Evolutionary conservation across 1,140 invertebrate species (phyloP), one percentile per base, ranked within the genome.

Genomic region (Chlorops oryzae): DNA sequence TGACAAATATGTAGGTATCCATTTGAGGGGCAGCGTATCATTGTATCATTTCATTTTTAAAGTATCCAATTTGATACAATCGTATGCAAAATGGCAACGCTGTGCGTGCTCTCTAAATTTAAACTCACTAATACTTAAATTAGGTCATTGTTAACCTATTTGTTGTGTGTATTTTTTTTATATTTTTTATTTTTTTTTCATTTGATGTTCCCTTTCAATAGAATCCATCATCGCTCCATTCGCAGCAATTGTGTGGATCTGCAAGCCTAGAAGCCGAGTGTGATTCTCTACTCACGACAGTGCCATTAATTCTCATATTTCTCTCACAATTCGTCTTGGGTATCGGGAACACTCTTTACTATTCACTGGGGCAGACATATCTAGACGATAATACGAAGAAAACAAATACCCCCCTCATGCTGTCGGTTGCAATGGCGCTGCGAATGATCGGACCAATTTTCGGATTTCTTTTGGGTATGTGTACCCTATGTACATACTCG

Each of bases 381-480:
- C 58, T 86, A 43, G 84, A 86, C 60, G 84, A 86, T 50, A 85
- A 85, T 54, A 81, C 81, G 0, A 81, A 83, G 57, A 81, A 83
- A 56, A 81, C 78, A 13, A 81, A 82, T 56, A 81, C 81, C 1
- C 83, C 84, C 0, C 73, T 82, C 55, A 65, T 84, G 32, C 60
- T 85, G 32, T 51, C 77, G 0, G 62, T 68, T 45, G 68, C 68
- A 22, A 65, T 70, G 58, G 46, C 69, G 0, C 34, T 72, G 22
- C 45, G 68, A 21, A 67, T 73, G 60, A 59, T 70, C 58, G 68
- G 70, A 22, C 70, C 70, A 10, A 54, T 65, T n/a, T 51, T 70
- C 21, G 70, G 70, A 1, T 73, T 70, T 44, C 46, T 63, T 15
- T 58, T 72, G 6, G 70, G 65, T 70, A 46, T 9, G 57, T 39